Evolutionary conservation across 2,888 invertebrate genomes (phyloP).

Genomic region (Charanyca ferruginea): DNA sequence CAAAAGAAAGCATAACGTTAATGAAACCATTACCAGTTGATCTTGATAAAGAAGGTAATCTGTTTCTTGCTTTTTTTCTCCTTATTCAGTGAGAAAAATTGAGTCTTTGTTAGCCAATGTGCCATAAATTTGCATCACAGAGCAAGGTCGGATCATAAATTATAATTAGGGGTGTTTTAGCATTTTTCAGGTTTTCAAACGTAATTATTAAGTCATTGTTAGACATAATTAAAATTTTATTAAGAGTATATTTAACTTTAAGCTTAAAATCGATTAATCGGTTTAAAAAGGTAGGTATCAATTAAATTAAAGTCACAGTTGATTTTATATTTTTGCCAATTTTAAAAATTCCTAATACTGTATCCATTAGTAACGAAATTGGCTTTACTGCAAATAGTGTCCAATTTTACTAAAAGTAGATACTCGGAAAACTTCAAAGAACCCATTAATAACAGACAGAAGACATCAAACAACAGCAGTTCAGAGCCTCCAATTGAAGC

Average conservation of each 20-base stretch:
- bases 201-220: not conserved
- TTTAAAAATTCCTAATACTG: conserved; percentile 18
- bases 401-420: conserved; percentile 3
- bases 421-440: conserved; percentile 37
- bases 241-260: too few relatives aligned
- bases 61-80: conserved; percentile 13
- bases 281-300: too few relatives aligned
- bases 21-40: conserved; percentile 62
- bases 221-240: too few relatives aligned
- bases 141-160: not conserved
- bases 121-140: not conserved
- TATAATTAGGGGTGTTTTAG: not conserved
- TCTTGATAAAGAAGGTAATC: conserved; percentile 44
- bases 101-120: not conserved
- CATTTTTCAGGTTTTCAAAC: not conserved
- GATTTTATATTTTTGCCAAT: not conserved
- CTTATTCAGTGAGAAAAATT: conserved; percentile 13
- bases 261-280: too few relatives aligned
- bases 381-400: conserved; percentile 29
- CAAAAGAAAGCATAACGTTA: conserved; percentile 67
- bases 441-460: conserved; percentile 50
- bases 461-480: conserved; percentile 64
- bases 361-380: not conserved
- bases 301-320: conserved; percentile 4
- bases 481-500: conserved; percentile 66